Conservation (phyloP, 1,140 invertebrate species). For the Trypoxylus dichotomus region DNA sequence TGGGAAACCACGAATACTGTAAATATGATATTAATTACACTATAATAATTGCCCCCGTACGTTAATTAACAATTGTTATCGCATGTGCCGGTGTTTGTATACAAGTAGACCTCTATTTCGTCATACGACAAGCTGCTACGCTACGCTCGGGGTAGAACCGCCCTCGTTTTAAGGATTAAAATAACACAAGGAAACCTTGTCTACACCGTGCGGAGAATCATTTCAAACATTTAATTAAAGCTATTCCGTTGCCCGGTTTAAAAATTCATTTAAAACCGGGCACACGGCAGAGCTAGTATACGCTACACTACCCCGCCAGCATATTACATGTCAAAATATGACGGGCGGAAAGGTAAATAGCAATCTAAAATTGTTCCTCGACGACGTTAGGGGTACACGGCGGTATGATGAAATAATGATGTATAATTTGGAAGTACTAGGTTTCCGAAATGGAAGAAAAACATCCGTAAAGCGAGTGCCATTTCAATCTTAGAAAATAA, state of each 20-base stretch:
- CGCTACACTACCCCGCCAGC: neutral
- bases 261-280: neutral
- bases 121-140: neutral
- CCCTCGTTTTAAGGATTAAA: neutral
- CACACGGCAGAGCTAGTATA: neutral
- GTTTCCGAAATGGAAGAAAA: no score
- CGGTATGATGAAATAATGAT: no score
- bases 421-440: no score
- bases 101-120: neutral
- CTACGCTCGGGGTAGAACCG: neutral
- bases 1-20: neutral
- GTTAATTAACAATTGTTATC: slow-evolving; percentile 3
- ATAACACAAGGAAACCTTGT: neutral
- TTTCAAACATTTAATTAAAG: slow-evolving; percentile 4
- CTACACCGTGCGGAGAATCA: neutral
- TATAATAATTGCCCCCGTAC: neutral
- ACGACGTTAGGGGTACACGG: no score
- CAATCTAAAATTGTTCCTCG: neutral
- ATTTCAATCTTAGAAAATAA: no score
- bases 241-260: neutral
- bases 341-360: neutral
- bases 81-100: neutral
- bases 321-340: neutral
- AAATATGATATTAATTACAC: neutral
- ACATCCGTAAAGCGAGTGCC: no score